Conservation (phyloP, 1,140 invertebrate species). For the Drosophila burlai region DNA sequence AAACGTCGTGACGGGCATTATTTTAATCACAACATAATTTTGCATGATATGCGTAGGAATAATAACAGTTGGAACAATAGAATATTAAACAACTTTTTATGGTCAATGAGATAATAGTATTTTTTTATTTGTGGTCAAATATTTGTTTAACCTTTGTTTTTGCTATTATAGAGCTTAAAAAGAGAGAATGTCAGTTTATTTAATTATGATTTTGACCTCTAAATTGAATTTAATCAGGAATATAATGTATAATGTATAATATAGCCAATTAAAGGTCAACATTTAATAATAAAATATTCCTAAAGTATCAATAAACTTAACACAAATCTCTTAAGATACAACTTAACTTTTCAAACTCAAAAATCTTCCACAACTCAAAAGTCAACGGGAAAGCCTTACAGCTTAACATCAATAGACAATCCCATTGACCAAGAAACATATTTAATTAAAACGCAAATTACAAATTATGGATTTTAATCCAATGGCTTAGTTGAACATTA, state of each 20-base stretch:
- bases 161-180: neutral
- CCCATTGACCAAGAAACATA: slow-evolving; percentile 1
- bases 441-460: neutral
- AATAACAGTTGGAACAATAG: neutral
- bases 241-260: neutral
- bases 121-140: neutral
- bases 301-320: neutral
- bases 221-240: neutral
- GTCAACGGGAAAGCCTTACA: neutral
- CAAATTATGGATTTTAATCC: slow-evolving; percentile 14
- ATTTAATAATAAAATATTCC: neutral
- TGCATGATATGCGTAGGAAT: neutral
- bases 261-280: too few relatives aligned
- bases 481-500: neutral
- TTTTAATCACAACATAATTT: neutral
- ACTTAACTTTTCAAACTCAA: neutral
- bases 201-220: neutral
- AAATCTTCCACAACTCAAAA: neutral
- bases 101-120: neutral
- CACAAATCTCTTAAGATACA: neutral
- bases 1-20: neutral
- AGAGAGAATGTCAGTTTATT: neutral
- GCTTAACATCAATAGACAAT: neutral
- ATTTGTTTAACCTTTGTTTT: neutral
- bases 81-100: neutral